Percentiles rank a stretch among this genome's conserved stretches.
phyloP scores from a whole-genome alignment of 2,888 invertebrate genomes.

The Clepsis dumicolana region DNA sequence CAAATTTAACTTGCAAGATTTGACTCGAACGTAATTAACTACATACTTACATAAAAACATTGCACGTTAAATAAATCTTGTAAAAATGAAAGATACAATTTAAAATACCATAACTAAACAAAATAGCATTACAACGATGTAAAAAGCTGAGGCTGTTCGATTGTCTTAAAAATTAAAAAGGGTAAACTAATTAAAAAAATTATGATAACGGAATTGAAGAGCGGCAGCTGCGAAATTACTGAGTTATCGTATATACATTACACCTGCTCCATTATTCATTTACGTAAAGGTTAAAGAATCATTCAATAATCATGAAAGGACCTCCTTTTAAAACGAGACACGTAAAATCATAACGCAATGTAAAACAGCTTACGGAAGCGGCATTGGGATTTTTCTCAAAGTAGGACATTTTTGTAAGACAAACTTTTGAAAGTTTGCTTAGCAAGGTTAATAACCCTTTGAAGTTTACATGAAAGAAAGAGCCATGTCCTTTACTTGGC shows the following conservation, averaged over 20 bases:
- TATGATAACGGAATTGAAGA: not conserved
- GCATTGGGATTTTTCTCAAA: conserved; percentile 13
- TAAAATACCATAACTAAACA: no score
- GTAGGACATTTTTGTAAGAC: conserved; percentile 18
- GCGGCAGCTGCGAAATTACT: not conserved
- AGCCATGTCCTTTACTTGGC: conserved; percentile 1
- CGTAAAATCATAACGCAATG: conserved; percentile 17
- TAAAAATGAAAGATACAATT: no score
- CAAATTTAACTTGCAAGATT: no score
- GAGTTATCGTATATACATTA: not conserved
- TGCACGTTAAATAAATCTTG: no score
- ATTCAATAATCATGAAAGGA: conserved; percentile 1
- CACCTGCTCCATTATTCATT: conserved; percentile 1
- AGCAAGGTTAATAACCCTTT: conserved; percentile 29
- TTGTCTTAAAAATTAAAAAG: not conserved
- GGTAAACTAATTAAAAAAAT: not conserved
- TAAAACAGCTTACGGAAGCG: conserved; percentile 26
- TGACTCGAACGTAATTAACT: no score
- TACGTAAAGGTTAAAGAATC: not conserved
- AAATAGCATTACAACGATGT: no score
- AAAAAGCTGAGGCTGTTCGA: no score
- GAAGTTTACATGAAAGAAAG: conserved; percentile 12
- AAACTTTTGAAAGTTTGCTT: conserved; percentile 31
- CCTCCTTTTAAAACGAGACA: not conserved
- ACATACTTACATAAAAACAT: no score